Conservation (phyloP, 2,888 invertebrate genomes). For the Ectropis crepuscularia region DNA sequence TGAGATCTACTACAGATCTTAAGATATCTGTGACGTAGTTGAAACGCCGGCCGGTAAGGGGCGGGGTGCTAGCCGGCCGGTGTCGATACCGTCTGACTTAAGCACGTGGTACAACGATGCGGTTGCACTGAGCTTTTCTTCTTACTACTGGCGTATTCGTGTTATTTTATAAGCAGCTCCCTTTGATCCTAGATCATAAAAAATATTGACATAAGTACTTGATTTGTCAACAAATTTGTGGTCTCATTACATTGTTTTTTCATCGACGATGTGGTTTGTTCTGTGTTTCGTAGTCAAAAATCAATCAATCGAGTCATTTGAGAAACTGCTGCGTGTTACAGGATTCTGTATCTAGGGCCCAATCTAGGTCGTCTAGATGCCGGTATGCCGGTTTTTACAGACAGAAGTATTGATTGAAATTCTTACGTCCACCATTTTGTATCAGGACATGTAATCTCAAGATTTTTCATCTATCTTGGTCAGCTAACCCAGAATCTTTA, state of each 20-base stretch:
- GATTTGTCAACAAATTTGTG: not conserved
- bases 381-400: constrained; percentile 34
- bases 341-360: constrained; percentile 6
- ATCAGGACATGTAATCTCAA: constrained; percentile 14
- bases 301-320: not conserved
- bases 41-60: constrained; percentile 51
- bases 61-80: constrained; percentile 51
- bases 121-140: constrained; percentile 19
- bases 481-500: too few species aligned
- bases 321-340: not conserved
- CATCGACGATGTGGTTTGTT: not conserved
- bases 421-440: constrained; percentile 65
- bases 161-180: not conserved
- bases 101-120: constrained; percentile 55
- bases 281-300: not conserved
- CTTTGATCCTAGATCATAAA: not conserved
- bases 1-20: not conserved
- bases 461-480: not conserved
- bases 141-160: not conserved
- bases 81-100: constrained; percentile 49
- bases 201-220: too few species aligned
- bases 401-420: constrained; percentile 31
- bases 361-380: constrained; percentile 24
- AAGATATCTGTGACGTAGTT: not conserved
- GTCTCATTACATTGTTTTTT: constrained; percentile 7